phyloP scores from a whole-genome alignment of 2,797 vertebrate genomes.

The Meda fulgida region DNA sequence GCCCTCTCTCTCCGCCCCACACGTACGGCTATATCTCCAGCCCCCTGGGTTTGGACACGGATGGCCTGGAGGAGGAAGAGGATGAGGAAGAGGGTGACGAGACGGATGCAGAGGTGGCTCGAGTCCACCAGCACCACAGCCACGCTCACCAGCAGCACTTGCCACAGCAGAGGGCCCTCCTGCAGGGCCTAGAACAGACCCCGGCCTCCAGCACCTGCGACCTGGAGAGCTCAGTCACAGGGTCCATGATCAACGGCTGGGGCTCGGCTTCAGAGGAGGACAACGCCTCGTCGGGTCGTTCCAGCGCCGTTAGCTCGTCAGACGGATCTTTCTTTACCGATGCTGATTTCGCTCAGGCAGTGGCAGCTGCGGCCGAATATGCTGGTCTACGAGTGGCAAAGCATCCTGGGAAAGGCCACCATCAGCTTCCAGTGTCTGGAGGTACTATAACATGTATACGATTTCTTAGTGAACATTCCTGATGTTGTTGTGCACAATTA shows the following conservation, averaged over 20 bases:
- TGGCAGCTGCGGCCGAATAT: constrained; percentile 94
- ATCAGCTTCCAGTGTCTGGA: constrained; percentile 70
- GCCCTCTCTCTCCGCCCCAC: constrained; percentile 92
- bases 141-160: constrained; percentile 75
- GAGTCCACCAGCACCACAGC: constrained; percentile 82
- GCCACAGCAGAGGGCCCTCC: constrained; percentile 86
- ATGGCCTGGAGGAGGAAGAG: constrained; percentile 89
- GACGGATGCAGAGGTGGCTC: constrained; percentile 90
- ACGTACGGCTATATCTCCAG: constrained; percentile 96
- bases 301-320: constrained; percentile 93
- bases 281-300: constrained; percentile 95
- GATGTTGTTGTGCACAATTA: not conserved
- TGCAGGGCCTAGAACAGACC: constrained; percentile 94
- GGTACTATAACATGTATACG: constrained; percentile 24
- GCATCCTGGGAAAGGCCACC: constrained; percentile 73
- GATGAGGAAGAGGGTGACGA: constrained; percentile 91
- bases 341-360: constrained; percentile 96
- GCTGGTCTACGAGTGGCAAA: constrained; percentile 91
- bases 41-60: constrained; percentile 92
- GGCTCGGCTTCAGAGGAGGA: constrained; percentile 98
- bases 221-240: constrained; percentile 96
- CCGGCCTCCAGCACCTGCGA: constrained; percentile 97
- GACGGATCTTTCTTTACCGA: constrained; percentile 98
- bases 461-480: not conserved
- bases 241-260: constrained; percentile 99